Conservation (phyloP, 2,888 invertebrate genomes). For the Ecdyonurus torrentis region DNA sequence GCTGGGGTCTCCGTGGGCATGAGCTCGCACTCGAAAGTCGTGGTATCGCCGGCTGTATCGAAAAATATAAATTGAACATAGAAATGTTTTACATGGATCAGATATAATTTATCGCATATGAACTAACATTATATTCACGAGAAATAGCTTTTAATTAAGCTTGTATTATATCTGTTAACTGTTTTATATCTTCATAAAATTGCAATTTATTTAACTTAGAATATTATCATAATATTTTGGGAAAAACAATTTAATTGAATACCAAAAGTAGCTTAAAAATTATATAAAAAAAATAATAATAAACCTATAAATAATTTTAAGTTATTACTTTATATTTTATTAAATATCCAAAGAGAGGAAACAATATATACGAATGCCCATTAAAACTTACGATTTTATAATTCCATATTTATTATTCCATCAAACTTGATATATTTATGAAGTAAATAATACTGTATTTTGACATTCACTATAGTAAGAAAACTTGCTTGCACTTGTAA, state of each 20-base stretch:
- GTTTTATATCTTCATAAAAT: not conserved
- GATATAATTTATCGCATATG: too few relatives aligned
- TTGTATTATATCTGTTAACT: not conserved
- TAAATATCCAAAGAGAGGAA: not conserved
- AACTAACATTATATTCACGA: too few relatives aligned
- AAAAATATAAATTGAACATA: too few relatives aligned
- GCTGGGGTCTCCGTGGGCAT: constrained; percentile 36
- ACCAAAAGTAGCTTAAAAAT: too few relatives aligned
- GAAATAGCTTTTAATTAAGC: not conserved
- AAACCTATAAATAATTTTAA: not conserved
- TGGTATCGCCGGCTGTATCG: constrained; percentile 60
- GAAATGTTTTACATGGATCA: not conserved
- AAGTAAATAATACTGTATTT: not conserved
- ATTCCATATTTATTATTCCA: not conserved
- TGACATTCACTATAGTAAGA: not conserved
- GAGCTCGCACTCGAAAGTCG: constrained; percentile 61
- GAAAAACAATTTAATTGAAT: too few relatives aligned
- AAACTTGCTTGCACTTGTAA: too few relatives aligned
- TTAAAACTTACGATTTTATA: not conserved
- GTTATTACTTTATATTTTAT: not conserved
- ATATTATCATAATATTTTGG: too few relatives aligned
- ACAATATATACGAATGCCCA: not conserved
- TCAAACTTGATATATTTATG: not conserved
- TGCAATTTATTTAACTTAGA: too few relatives aligned
- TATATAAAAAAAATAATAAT: not conserved